Conservation (phyloP, 1,140 invertebrate species). For the Zelostemma sp. region DNA sequence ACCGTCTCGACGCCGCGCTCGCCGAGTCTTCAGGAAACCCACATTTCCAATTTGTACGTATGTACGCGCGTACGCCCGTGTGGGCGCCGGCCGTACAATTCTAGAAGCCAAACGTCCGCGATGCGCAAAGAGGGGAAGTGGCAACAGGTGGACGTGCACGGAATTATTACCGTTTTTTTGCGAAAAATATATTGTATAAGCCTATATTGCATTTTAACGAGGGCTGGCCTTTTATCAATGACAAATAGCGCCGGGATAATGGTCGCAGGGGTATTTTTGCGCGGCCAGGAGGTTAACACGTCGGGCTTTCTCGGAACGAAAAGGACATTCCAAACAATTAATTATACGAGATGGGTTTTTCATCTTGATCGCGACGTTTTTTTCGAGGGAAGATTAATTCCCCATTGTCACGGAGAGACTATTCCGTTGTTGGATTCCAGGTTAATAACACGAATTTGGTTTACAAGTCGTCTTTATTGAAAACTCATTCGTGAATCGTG, state of each 20-base stretch:
- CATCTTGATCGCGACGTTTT: too few species aligned
- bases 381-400: too few species aligned
- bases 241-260: neutral
- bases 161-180: conserved; percentile 51
- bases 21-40: conserved; percentile 14
- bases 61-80: neutral
- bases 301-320: neutral
- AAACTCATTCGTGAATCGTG: too few species aligned
- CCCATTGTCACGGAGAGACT: too few species aligned
- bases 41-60: conserved; percentile 8
- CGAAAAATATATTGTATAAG: conserved; percentile 31
- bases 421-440: too few species aligned
- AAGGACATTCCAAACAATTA: neutral
- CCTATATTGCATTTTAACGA: conserved; percentile 35
- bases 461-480: too few species aligned
- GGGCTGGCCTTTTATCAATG: conserved; percentile 23
- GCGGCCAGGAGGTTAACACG: neutral
- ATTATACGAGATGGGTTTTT: too few species aligned
- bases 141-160: conserved; percentile 42
- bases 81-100: neutral
- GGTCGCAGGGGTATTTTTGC: too few species aligned
- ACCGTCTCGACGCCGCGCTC: conserved; percentile 11
- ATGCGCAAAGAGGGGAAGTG: conserved; percentile 44
- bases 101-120: conserved; percentile 9
- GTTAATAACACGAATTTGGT: too few species aligned